Conservation (phyloP, 2,113 vertebrate genomes). For the Xyrauchen texanus region DNA sequence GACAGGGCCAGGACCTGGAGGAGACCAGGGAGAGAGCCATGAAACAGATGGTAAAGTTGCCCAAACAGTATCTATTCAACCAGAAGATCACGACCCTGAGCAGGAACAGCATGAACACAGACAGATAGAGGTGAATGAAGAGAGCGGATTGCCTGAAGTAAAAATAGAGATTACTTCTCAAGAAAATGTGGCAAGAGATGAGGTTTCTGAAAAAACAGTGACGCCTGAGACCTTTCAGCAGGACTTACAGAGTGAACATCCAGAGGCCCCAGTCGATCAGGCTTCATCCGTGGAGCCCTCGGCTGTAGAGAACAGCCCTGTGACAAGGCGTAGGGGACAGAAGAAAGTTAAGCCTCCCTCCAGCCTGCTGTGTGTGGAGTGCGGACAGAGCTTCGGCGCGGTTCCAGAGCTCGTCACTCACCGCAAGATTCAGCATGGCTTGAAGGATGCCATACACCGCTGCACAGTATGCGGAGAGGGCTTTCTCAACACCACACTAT, state of each 20-base stretch:
- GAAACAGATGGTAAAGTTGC: neutral
- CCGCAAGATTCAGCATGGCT: slow-evolving; percentile 80
- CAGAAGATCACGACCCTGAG: neutral
- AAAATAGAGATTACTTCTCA: neutral
- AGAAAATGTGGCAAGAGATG: neutral
- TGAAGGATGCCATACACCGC: slow-evolving; percentile 82
- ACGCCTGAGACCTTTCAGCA: neutral
- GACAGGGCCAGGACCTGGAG: slow-evolving; percentile 23
- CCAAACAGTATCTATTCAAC: neutral
- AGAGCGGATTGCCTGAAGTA: neutral
- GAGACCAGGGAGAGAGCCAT: neutral
- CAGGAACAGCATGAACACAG: neutral
- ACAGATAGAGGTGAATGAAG: neutral
- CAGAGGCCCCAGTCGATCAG: neutral
- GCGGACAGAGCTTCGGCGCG: slow-evolving; percentile 83
- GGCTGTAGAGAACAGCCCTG: slow-evolving; percentile 4
- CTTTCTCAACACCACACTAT: slow-evolving; percentile 90
- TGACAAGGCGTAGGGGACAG: slow-evolving; percentile 59
- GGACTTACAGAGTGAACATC: neutral
- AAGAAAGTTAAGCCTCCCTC: slow-evolving; percentile 72
- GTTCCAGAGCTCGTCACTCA: slow-evolving; percentile 85
- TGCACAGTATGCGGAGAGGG: slow-evolving; percentile 85
- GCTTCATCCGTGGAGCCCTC: neutral
- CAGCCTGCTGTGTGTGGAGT: slow-evolving; percentile 86
- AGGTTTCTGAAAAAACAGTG: slow-evolving; percentile 12